Evolutionary conservation across 1,140 invertebrate species (phyloP), one percentile per base, ranked within the genome.

Genomic region (Zaprionus vittiger): DNA sequence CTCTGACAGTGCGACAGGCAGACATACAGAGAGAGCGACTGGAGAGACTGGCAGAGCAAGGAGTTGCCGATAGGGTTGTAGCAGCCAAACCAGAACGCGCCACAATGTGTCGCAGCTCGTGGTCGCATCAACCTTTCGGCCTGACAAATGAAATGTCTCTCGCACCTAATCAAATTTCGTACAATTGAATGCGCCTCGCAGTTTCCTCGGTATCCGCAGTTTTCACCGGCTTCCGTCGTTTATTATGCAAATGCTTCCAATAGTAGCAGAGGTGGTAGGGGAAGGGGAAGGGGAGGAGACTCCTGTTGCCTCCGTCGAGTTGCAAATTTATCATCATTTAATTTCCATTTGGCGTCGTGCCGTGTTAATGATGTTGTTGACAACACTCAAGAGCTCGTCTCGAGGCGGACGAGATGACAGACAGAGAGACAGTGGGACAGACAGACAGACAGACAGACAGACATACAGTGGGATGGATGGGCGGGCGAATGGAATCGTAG

Each of bases 241-340:
- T 65, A 75, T 79, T 70, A 77, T 77, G 73, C 73, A 77, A 77
- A 77, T 77, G 74, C 38, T 57, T n/a, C 38, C 38, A n/a, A 5
- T n/a, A 12, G 38, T 5, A n/a, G 38, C 14, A 41, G 9, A 14
- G 17, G n/a, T 1, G 17, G 44, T 24, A 20, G 7, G 20, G 3
- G 15, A 17, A 12, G 12, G 11, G 1, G 47, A 11, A 6, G 17
- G 22, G 17, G 14, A 7, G 75, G 56, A 59, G 80, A 60, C 44
- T 80, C 52, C 77, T 74, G 70, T 34, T 71, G 41, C 57, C 55
- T 81, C 63, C 81, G 52, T 80, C 83, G 77, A 80, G 85, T 84
- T 83, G 85, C 84, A 83, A 89, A 89, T 89, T 89, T 89, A 89
- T 90, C 84, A 89, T 89, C 84, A 89, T 89, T 89, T 89, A 89